Percentiles rank a stretch among this genome's conserved stretches.
Evolutionary conservation across 2,888 invertebrate species (phyloP).

Genomic region (Craniophora ligustri): DNA sequence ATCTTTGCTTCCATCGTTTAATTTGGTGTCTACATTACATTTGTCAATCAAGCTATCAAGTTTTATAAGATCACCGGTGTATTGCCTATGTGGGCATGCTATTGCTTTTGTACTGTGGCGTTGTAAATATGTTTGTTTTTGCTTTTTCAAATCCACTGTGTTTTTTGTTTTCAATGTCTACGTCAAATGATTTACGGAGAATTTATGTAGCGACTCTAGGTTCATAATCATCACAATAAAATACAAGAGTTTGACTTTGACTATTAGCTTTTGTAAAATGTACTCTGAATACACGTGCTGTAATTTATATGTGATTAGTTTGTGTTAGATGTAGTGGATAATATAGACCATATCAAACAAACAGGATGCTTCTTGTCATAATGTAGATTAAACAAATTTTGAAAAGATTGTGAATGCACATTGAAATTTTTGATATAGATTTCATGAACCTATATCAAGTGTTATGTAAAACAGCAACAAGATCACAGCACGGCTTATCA

Average conservation of each 20-base stretch:
- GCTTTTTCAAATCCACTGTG: constrained; percentile 79
- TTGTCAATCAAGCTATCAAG: constrained; percentile 62
- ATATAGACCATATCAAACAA: constrained; percentile 56
- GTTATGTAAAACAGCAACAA: constrained; percentile 11
- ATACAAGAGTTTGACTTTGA: constrained; percentile 88
- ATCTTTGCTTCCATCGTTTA: constrained; percentile 73
- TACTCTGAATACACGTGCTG: constrained; percentile 70
- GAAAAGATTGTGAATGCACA: constrained; percentile 35
- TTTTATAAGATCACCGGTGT: constrained; percentile 70
- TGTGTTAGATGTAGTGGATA: constrained; percentile 69
- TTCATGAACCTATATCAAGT: constrained; percentile 28
- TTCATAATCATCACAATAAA: constrained; percentile 79
- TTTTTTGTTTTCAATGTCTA: constrained; percentile 71
- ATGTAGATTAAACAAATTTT: constrained; percentile 40
- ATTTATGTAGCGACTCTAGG: constrained; percentile 78
- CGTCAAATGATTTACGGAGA: constrained; percentile 66
- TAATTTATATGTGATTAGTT: constrained; percentile 60
- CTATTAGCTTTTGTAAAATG: constrained; percentile 70
- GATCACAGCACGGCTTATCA: constrained; percentile 54
- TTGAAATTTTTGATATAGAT: constrained; percentile 31
- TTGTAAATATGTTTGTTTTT: constrained; percentile 78
- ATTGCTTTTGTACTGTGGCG: constrained; percentile 85
- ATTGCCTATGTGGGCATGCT: constrained; percentile 83
- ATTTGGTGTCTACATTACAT: constrained; percentile 66
- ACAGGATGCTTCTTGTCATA: constrained; percentile 67